phyloP scores from a whole-genome alignment of 2,113 vertebrate genomes.

The Delphinus delphis region DNA sequence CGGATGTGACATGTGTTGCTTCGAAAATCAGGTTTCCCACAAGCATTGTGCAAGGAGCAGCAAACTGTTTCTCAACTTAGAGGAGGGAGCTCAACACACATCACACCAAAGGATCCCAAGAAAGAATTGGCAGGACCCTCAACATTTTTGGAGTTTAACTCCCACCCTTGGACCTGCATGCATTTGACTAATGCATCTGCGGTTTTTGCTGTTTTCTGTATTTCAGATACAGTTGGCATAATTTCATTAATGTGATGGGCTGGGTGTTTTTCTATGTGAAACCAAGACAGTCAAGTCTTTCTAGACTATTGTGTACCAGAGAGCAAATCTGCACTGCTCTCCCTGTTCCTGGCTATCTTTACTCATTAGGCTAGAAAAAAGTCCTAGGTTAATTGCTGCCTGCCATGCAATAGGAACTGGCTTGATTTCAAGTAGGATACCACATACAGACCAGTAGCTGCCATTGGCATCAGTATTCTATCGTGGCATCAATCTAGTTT shows the following conservation, averaged over 20 bases:
- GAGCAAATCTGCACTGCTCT: not conserved
- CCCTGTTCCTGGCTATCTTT: not conserved
- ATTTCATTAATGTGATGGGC: not conserved
- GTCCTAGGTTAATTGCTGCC: not conserved
- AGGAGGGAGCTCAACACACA: not conserved
- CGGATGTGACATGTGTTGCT: not conserved
- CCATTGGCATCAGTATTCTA: not conserved
- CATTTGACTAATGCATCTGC: not conserved
- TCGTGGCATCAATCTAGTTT: not conserved
- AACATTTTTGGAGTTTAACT: not conserved
- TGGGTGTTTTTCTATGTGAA: not conserved
- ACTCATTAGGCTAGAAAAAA: not conserved
- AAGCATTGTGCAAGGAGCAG: not conserved
- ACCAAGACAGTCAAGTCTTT: not conserved
- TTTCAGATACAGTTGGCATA: not conserved
- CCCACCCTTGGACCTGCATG: accelerated
- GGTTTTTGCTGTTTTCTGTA: accelerated
- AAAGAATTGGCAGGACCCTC: not conserved
- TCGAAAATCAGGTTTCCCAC: not conserved
- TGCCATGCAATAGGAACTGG: not conserved
- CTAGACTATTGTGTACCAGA: not conserved
- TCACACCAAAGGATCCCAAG: not conserved
- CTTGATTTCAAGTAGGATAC: not conserved
- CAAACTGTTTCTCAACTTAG: not conserved
- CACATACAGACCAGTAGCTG: not conserved